phyloP scores from a whole-genome alignment of 2,888 invertebrate genomes.

The Emmelina monodactyla region DNA sequence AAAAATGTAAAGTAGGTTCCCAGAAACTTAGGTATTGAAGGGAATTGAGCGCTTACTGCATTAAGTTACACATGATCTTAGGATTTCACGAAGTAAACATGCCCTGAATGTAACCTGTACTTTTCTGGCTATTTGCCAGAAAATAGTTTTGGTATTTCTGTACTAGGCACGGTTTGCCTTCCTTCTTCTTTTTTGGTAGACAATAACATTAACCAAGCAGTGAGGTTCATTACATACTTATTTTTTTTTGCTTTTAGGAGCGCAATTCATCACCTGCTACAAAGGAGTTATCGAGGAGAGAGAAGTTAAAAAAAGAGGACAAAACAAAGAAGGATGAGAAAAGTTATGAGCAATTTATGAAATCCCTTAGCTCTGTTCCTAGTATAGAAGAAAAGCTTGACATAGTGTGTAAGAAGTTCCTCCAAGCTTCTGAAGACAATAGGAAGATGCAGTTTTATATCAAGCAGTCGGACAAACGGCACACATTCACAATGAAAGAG shows the following conservation, averaged over 20 bases:
- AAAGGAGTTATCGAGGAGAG: slow-evolving; percentile 28
- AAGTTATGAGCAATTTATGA: slow-evolving; percentile 72
- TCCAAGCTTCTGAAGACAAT: slow-evolving; percentile 78
- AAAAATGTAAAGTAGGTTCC: too few relatives aligned
- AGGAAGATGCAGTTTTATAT: slow-evolving; percentile 64
- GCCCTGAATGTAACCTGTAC: too few relatives aligned
- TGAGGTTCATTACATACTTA: slow-evolving; percentile 1
- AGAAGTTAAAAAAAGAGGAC: slow-evolving; percentile 49
- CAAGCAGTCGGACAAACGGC: slow-evolving; percentile 69
- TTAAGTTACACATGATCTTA: too few relatives aligned
- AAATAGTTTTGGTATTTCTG: slow-evolving; percentile 57
- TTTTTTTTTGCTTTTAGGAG: slow-evolving; percentile 25
- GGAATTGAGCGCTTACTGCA: too few relatives aligned
- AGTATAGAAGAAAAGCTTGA: slow-evolving; percentile 74
- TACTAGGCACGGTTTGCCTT: slow-evolving; percentile 41
- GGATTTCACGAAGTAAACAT: too few relatives aligned
- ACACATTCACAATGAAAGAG: slow-evolving; percentile 71
- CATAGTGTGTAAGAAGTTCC: slow-evolving; percentile 76
- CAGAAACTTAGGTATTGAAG: too few relatives aligned
- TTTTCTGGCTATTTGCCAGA: too few relatives aligned
- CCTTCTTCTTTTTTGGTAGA: slow-evolving; percentile 47
- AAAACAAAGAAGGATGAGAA: slow-evolving; percentile 63
- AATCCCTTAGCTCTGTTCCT: slow-evolving; percentile 61
- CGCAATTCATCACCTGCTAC: slow-evolving; percentile 22
- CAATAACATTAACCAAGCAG: too few relatives aligned